Base-by-base conservation (phyloP, 2,113 vertebrate species). In the Nycticryphes semicollaris region DNA sequence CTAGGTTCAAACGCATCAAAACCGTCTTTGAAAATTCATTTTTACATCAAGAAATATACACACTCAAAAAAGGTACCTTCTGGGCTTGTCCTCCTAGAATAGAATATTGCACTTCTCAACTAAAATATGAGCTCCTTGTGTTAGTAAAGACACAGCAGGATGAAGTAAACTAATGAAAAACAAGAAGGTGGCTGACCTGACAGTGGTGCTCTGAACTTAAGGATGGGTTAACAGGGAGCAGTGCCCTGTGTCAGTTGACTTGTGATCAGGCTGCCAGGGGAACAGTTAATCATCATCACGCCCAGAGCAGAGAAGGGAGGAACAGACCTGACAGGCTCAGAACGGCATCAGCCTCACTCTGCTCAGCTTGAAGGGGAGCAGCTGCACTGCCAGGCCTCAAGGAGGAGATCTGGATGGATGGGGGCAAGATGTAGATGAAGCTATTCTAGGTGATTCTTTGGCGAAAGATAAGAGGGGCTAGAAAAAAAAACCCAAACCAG, bases 11-110 rank as follows among this genome's bases (percentile, higher is more conserved):
- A 89, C 12, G 10, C 20, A 51, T 27, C 27, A 37, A 20, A 96
- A 91, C 85, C 31, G 8, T 91, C 57, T 84, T 45, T 14, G 28
- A 62, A 91, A 93, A 57, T 15, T 62, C 31, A 51, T 60, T 92
- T 39, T 90, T 33, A 75, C 21, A 60, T 53, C 28, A 84, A 63
- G 76, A 77, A 87, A 17, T 79, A 76, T 50, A 45, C 53, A 59
- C 60, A 89, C 63, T 47, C 31, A 73, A 75, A 84, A 60, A 66
- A 80, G 14, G 45, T 74, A 82, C 35, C 45, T 95, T 89, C 89
- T 50, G 74, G 59, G 86, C 80, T 97, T 91, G 74, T 74, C 69
- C 59, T 92, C 43, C 96, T 86, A 68, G n/a, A 81, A 59, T 73
- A 68, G 48, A 86, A 84, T 63, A 94, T 66, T 84, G 57, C 81